Conservation (phyloP, 2,888 invertebrate genomes). For the Troides aeacus region DNA sequence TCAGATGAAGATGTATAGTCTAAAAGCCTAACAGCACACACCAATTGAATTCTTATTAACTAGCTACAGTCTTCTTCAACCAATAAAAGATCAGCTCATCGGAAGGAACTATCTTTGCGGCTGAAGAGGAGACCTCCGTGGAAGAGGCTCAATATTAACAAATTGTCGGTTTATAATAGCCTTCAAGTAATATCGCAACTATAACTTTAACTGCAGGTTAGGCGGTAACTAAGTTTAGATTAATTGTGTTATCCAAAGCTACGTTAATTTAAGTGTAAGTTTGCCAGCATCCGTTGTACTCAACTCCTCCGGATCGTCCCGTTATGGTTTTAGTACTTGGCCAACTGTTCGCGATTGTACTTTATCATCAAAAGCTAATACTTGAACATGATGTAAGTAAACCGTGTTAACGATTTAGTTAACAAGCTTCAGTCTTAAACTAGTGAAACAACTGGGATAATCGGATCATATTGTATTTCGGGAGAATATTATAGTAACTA, state of each 20-base stretch:
- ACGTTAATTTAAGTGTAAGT: constrained; percentile 17
- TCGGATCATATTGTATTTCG: no score
- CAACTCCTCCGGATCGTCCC: constrained; percentile 1
- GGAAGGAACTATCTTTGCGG: no score
- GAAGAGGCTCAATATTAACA: no score
- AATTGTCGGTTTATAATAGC: background rate
- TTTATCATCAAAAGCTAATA: background rate
- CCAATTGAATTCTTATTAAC: no score
- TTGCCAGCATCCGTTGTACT: constrained; percentile 6
- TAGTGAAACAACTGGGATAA: no score
- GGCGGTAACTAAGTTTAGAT: constrained; percentile 17
- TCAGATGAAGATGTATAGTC: no score
- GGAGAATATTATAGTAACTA: no score
- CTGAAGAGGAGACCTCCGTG: no score
- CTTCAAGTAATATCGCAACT: constrained; percentile 8
- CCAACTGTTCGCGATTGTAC: constrained; percentile 11
- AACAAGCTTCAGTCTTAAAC: no score
- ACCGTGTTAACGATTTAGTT: background rate
- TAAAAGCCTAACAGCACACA: no score
- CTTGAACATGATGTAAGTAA: background rate
- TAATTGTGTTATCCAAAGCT: constrained; percentile 23
- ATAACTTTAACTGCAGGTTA: constrained; percentile 14
- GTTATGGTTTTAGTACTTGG: constrained; percentile 8
- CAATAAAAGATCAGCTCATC: no score
- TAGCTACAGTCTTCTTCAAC: no score